Evolutionary conservation across 2,797 vertebrate genomes (phyloP).

Genomic region (Monodelphis domestica): DNA sequence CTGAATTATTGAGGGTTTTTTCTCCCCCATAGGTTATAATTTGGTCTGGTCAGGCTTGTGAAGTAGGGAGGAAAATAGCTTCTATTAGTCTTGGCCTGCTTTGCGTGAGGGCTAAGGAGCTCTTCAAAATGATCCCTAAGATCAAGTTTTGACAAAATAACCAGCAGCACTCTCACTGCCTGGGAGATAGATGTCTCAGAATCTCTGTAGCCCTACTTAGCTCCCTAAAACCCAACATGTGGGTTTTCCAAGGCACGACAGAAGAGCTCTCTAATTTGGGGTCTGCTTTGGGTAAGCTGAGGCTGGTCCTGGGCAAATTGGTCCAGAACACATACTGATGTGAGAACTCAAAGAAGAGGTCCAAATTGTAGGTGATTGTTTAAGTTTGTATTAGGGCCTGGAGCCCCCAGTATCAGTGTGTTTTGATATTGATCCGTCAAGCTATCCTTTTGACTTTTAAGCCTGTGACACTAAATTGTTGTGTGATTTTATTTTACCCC

Average conservation of each 20-base stretch:
- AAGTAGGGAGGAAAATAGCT: slow-evolving; percentile 54
- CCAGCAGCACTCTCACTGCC: slow-evolving; percentile 54
- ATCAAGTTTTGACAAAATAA: slow-evolving; percentile 71
- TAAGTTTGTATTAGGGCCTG: slow-evolving; percentile 79
- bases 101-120: slow-evolving; percentile 62
- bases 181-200: slow-evolving; percentile 18
- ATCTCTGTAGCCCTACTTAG: slow-evolving; percentile 33
- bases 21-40: neutral
- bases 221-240: slow-evolving; percentile 47
- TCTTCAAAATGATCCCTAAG: slow-evolving; percentile 72
- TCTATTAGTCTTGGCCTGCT: slow-evolving; percentile 53
- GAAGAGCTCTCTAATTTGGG: slow-evolving; percentile 55
- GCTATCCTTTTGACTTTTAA: slow-evolving; percentile 83
- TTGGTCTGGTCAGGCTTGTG: slow-evolving; percentile 62
- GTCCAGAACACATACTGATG: slow-evolving; percentile 79
- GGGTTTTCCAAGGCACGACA: slow-evolving; percentile 70
- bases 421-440: slow-evolving; percentile 84
- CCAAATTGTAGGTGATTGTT: slow-evolving; percentile 81
- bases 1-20: slow-evolving; percentile 35
- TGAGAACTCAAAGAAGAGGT: slow-evolving; percentile 80
- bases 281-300: slow-evolving; percentile 72
- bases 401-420: slow-evolving; percentile 78
- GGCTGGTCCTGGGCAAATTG: slow-evolving; percentile 62
- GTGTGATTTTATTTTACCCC: slow-evolving; percentile 80
- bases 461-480: slow-evolving; percentile 84